phyloP scores from a whole-genome alignment of 2,888 invertebrate species.

The Erannis defoliaria region DNA sequence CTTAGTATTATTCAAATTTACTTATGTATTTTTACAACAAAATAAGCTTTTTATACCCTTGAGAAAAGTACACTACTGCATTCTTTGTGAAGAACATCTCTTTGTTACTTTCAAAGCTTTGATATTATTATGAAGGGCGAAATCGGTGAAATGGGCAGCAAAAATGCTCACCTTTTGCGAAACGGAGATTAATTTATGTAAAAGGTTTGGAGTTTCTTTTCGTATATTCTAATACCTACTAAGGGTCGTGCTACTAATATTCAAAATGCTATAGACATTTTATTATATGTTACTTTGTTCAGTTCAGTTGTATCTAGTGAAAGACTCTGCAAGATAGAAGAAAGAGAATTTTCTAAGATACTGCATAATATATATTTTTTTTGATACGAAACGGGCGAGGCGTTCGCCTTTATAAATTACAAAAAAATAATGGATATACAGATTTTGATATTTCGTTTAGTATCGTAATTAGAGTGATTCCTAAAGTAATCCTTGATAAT shows the following conservation, averaged over 20 bases:
- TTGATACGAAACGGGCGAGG: no score
- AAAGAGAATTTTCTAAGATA: no score
- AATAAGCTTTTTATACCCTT: background rate
- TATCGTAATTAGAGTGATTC: no score
- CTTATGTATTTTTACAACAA: background rate
- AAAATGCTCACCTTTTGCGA: slow-evolving; percentile 9
- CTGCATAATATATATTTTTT: no score
- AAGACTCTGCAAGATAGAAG: no score
- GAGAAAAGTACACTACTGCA: slow-evolving; percentile 9
- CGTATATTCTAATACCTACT: background rate
- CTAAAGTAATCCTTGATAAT: background rate
- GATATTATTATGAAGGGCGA: slow-evolving; percentile 15
- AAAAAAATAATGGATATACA: no score
- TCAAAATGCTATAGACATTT: background rate
- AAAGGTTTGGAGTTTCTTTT: slow-evolving; percentile 10
- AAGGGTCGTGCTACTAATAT: background rate
- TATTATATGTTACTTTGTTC: background rate
- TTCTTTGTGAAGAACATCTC: slow-evolving; percentile 6
- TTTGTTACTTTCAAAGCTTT: slow-evolving; percentile 16
- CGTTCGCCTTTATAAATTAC: no score
- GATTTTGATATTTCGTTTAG: no score
- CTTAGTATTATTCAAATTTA: background rate
- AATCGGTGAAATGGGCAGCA: slow-evolving; percentile 12
- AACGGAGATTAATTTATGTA: slow-evolving; percentile 13
- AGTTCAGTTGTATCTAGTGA: no score